Conservation (phyloP, 2,113 vertebrate genomes). For the Scytalopus superciliaris region DNA sequence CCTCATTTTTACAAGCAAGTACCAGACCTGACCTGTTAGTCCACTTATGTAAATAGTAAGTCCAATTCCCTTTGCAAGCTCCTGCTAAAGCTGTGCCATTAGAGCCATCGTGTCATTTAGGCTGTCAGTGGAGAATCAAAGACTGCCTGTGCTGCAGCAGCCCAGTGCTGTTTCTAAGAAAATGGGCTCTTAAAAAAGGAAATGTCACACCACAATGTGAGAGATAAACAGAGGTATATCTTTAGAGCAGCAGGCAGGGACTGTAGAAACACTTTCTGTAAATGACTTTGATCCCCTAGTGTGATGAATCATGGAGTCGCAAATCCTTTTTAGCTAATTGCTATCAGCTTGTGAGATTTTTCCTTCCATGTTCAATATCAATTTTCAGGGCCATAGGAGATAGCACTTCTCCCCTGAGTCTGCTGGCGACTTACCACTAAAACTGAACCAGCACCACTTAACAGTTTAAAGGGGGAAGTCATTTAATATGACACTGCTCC, state of each 20-base stretch:
- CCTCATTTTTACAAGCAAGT: constrained; percentile 13
- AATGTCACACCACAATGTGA: constrained; percentile 82
- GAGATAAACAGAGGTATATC: constrained; percentile 77
- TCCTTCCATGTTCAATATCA: constrained; percentile 97
- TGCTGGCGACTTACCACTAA: constrained; percentile 83
- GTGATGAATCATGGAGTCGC: constrained; percentile 93
- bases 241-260: constrained; percentile 64
- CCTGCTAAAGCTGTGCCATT: constrained; percentile 58
- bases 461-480: constrained; percentile 79
- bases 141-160: constrained; percentile 66
- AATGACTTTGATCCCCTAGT: constrained; percentile 91
- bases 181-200: constrained; percentile 79
- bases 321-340: constrained; percentile 99
- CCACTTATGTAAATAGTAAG: constrained; percentile 52
- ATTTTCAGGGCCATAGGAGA: constrained; percentile 95
- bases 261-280: constrained; percentile 80
- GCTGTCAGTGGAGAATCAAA: constrained; percentile 76
- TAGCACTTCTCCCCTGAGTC: constrained; percentile 87
- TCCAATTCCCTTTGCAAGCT: constrained; percentile 14
- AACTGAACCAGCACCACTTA: constrained; percentile 91
- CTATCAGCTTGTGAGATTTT: constrained; percentile 94
- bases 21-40: constrained; percentile 55
- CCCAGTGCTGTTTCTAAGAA: constrained; percentile 74
- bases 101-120: constrained; percentile 71
- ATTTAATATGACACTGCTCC: constrained; percentile 85